phyloP scores from a whole-genome alignment of 2,888 invertebrate genomes.

The Phyllotreta striolata region DNA sequence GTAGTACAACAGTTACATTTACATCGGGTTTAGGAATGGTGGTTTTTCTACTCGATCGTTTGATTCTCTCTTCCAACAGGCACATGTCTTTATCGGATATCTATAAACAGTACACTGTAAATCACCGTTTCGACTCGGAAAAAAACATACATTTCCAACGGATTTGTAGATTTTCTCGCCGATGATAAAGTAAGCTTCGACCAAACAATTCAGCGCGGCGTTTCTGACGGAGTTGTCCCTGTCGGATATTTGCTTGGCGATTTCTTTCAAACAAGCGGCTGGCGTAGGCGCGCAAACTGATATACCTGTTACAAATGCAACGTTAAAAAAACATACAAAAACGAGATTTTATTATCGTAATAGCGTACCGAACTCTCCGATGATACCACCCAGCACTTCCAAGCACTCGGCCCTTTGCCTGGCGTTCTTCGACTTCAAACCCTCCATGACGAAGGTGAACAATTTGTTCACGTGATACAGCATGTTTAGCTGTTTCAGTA shows the following conservation, averaged over 20 bases:
- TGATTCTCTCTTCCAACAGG: constrained; percentile 94
- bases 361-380: constrained; percentile 78
- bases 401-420: constrained; percentile 96
- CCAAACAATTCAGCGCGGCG: constrained; percentile 93
- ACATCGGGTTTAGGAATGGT: constrained; percentile 52
- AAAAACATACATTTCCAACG: constrained; percentile 79
- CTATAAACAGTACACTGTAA: constrained; percentile 59
- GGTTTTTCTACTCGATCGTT: constrained; percentile 80
- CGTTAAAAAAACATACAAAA: neutral
- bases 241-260: constrained; percentile 95
- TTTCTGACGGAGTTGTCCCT: constrained; percentile 95
- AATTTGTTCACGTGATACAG: constrained; percentile 90
- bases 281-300: constrained; percentile 84
- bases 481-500: constrained; percentile 84
- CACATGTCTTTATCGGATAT: constrained; percentile 95
- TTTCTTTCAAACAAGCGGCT: constrained; percentile 82
- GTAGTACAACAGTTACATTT: constrained; percentile 36
- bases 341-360: neutral
- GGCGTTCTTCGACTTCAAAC: constrained; percentile 95
- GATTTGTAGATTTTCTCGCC: constrained; percentile 92
- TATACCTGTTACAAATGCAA: constrained; percentile 58
- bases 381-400: constrained; percentile 86
- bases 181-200: constrained; percentile 87
- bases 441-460: constrained; percentile 92
- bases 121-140: neutral